A percentile compares a stretch with the other conserved stretches of the same genome.
Evolutionary conservation across 2,113 vertebrate genomes (phyloP).

Genomic region (Hemibagrus wyckioides): DNA sequence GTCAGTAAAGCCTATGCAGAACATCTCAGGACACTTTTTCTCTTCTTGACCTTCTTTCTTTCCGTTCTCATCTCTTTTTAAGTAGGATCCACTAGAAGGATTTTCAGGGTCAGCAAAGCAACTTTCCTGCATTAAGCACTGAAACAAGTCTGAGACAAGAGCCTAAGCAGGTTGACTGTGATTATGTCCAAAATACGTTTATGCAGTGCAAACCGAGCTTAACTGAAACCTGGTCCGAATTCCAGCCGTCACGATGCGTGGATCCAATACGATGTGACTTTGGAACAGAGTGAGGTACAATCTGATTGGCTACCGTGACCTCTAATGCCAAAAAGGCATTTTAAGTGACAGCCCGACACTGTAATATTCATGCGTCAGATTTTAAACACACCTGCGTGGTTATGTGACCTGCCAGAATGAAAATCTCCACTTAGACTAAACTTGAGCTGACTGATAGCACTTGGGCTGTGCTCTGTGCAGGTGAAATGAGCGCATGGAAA

Average conservation of each 20-base stretch:
- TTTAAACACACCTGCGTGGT: conserved; percentile 37
- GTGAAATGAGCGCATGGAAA: conserved; percentile 20
- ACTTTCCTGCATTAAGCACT: conserved; percentile 3
- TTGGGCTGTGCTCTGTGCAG: conserved; percentile 1
- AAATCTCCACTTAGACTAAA: not conserved
- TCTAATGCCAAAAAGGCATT: not conserved
- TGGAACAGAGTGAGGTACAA: not conserved
- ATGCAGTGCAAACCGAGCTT: conserved; percentile 4
- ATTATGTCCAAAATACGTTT: conserved; percentile 3
- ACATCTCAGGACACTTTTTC: not conserved
- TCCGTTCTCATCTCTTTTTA: not conserved
- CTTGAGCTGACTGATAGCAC: conserved; percentile 15
- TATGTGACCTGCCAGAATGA: conserved; percentile 14
- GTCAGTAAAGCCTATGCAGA: not conserved
- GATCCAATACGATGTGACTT: conserved; percentile 17
- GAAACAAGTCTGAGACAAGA: not conserved
- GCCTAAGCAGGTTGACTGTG: conserved; percentile 1
- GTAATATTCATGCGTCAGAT: conserved; percentile 40
- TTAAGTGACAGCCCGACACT: conserved; percentile 24
- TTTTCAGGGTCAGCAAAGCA: conserved; percentile 4
- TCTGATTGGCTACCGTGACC: conserved; percentile 33
- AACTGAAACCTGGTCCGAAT: conserved; percentile 19
- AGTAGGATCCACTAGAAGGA: not conserved
- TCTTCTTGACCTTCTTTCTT: conserved; percentile 14
- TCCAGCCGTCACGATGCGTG: not conserved